Conservation (phyloP, 2,113 vertebrate genomes). For the Dasyornis broadbenti region DNA sequence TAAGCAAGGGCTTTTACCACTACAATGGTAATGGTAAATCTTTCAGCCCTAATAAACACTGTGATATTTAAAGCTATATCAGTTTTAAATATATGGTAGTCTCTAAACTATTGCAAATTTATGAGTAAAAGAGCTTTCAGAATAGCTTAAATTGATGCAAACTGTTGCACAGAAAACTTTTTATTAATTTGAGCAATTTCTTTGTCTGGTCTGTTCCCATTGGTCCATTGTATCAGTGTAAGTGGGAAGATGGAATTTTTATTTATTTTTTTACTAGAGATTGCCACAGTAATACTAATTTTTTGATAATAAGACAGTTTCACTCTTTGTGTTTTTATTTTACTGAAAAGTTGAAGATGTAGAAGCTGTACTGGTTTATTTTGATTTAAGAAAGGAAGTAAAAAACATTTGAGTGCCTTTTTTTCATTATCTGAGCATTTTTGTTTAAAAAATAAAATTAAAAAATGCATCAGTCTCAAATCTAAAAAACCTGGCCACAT, state of each 20-base stretch:
- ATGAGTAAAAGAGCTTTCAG: neutral
- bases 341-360: neutral
- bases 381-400: neutral
- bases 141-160: neutral
- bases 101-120: neutral
- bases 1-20: conserved; percentile 20
- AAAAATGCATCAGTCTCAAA: neutral
- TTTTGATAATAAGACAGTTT: neutral
- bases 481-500: neutral
- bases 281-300: neutral
- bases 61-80: neutral
- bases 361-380: neutral
- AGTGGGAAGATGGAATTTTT: neutral
- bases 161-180: neutral
- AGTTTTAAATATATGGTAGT: neutral
- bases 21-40: neutral
- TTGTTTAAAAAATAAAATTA: neutral
- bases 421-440: neutral
- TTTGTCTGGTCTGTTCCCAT: neutral
- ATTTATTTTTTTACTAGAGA: neutral
- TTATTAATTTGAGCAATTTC: neutral
- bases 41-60: neutral
- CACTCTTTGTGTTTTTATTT: neutral
- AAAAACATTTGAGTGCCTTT: neutral
- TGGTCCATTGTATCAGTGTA: neutral